A percentile compares a stretch with the other conserved stretches of the same genome.
Evolutionary conservation across 2,888 invertebrate genomes (phyloP).

Genomic region (Tanypteryx hageni): DNA sequence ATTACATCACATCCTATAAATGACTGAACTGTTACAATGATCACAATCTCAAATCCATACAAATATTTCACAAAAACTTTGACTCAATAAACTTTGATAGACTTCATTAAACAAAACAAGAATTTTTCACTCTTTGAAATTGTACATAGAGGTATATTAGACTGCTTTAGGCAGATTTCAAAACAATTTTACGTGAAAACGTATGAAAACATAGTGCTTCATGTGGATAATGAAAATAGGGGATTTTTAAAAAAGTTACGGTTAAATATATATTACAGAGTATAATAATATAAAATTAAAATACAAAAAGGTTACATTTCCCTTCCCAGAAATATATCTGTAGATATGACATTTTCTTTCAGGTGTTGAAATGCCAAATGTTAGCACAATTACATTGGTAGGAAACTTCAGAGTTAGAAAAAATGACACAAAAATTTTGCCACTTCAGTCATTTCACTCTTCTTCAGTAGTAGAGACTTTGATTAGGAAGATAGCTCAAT

Average conservation of each 20-base stretch:
- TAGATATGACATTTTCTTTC: conserved; percentile 53
- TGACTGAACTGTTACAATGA: neutral
- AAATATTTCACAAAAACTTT: conserved; percentile 26
- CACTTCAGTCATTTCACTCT: conserved; percentile 59
- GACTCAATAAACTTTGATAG: conserved; percentile 23
- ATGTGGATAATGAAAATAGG: conserved; percentile 34
- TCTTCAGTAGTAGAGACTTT: conserved; percentile 33
- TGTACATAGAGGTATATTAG: conserved; percentile 44
- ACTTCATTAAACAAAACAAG: conserved; percentile 33
- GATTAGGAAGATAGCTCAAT: conserved; percentile 63
- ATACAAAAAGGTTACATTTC: conserved; percentile 56
- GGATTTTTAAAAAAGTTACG: conserved; percentile 45
- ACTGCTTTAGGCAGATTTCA: conserved; percentile 22
- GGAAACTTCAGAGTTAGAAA: conserved; percentile 59
- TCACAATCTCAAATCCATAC: conserved; percentile 37
- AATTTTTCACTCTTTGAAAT: conserved; percentile 25
- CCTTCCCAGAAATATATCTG: conserved; percentile 58
- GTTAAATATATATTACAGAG: conserved; percentile 34
- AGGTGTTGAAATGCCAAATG: conserved; percentile 47
- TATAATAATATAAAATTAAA: conserved; percentile 47
- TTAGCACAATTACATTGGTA: conserved; percentile 22
- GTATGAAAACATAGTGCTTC: conserved; percentile 26
- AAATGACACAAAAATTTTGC: conserved; percentile 35
- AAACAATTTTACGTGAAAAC: conserved; percentile 28
- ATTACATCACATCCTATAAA: neutral